phyloP scores from a whole-genome alignment of 2,888 invertebrate genomes.

The Enchytraeus crypticus region DNA sequence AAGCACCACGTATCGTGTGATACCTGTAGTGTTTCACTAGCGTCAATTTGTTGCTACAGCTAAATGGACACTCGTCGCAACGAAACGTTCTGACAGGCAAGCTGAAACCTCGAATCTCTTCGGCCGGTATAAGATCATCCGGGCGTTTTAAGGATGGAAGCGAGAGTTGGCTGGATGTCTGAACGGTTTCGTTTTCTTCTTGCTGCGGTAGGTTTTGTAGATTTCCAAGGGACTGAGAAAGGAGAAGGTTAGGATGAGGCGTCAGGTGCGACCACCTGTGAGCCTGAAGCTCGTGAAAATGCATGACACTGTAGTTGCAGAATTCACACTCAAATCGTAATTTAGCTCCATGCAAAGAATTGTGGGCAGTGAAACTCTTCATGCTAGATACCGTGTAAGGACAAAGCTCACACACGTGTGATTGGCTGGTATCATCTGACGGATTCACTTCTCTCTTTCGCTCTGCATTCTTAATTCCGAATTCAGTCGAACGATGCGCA shows the following conservation, averaged over 20 bases:
- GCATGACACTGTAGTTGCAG: conserved; percentile 71
- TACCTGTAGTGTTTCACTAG: neutral
- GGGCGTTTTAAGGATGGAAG: conserved; percentile 8
- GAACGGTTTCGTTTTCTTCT: neutral
- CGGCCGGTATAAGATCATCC: neutral
- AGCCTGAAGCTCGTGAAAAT: conserved; percentile 73
- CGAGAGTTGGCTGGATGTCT: conserved; percentile 52
- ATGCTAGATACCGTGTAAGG: conserved; percentile 78
- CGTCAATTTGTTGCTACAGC: neutral
- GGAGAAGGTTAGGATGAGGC: conserved; percentile 43
- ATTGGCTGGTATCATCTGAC: neutral
- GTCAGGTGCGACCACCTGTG: conserved; percentile 66
- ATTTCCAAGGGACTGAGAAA: conserved; percentile 41
- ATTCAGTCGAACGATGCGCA: neutral
- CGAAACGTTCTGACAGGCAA: neutral
- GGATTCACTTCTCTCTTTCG: neutral
- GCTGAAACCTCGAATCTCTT: neutral
- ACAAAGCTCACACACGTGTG: conserved; percentile 55
- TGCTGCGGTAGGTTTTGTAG: conserved; percentile 34
- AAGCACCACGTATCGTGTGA: neutral
- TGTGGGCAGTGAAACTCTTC: conserved; percentile 72
- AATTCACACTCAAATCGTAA: conserved; percentile 72
- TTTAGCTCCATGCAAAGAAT: conserved; percentile 71
- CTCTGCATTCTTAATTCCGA: neutral
- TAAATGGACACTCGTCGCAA: conserved; percentile 1